These are phyloP conservation scores for Hycleus phaleratus DNA, from an alignment of 1,140 invertebrate genomes.

Conservation along the genomic window DNA sequence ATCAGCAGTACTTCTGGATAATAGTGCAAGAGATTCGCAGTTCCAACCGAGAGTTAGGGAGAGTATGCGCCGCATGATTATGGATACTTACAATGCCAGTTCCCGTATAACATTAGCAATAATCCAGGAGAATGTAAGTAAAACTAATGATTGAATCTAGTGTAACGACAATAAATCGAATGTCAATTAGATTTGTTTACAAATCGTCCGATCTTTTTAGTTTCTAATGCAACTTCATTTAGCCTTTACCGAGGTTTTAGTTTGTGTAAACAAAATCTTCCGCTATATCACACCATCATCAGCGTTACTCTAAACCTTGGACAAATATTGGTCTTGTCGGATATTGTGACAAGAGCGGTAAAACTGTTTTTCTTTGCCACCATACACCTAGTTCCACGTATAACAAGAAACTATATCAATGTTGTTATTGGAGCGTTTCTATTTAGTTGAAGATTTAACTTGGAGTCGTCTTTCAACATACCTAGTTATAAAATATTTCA, in stretches of 20 bases:
- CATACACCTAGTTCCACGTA: no score
- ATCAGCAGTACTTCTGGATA: slow-evolving; percentile 67
- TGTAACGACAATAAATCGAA: neutral
- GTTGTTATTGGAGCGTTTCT: slow-evolving; percentile 17
- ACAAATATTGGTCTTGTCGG: slow-evolving; percentile 26
- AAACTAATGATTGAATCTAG: neutral
- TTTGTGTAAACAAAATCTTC: slow-evolving; percentile 21
- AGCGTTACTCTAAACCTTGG: slow-evolving; percentile 20
- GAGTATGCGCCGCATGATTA: slow-evolving; percentile 63
- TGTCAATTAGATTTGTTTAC: neutral
- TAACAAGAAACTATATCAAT: slow-evolving; percentile 7
- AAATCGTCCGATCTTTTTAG: neutral
- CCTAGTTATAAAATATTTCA: neutral
- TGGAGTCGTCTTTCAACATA: neutral
- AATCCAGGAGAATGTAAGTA: slow-evolving; percentile 77
- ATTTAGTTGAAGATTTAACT: slow-evolving; percentile 9
- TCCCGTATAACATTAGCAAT: slow-evolving; percentile 57
- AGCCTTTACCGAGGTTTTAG: slow-evolving; percentile 17
- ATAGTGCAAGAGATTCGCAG: slow-evolving; percentile 68
- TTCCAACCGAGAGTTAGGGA: slow-evolving; percentile 65
- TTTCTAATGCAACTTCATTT: slow-evolving; percentile 7
- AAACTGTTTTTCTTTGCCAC: slow-evolving; percentile 18
- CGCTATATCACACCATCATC: slow-evolving; percentile 16
- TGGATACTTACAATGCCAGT: slow-evolving; percentile 57
- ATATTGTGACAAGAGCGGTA: slow-evolving; percentile 24